Conservation (phyloP, 2,888 invertebrate species). For the Philonicus albiceps region DNA sequence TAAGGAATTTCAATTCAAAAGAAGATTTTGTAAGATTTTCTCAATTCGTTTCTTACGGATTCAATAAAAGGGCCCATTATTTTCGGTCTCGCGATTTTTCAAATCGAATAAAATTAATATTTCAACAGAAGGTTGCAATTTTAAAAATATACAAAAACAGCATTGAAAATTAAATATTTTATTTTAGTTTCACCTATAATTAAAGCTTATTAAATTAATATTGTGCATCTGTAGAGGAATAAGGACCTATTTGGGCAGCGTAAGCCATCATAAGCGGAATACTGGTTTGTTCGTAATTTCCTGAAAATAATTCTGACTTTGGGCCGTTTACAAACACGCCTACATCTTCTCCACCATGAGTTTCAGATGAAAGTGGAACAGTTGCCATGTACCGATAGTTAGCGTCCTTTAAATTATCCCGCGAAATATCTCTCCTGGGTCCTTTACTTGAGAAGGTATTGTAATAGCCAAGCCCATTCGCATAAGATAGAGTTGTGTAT, state of each 20-base stretch:
- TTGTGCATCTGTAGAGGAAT: background rate
- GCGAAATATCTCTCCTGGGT: conserved; percentile 52
- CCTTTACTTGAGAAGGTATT: conserved; percentile 52
- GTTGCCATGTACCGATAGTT: conserved; percentile 67
- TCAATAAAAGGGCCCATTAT: too few species aligned
- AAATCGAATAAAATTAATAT: too few species aligned
- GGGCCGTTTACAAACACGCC: conserved; percentile 78
- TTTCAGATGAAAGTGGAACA: conserved; percentile 70
- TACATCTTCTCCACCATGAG: conserved; percentile 82
- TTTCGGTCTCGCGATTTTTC: too few species aligned
- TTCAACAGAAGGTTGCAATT: too few species aligned
- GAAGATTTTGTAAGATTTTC: too few species aligned
- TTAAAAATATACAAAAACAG: background rate
- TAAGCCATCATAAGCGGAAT: conserved; percentile 78
- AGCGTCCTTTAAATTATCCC: conserved; percentile 52
- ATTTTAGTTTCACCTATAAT: background rate
- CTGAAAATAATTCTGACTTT: conserved; percentile 79
- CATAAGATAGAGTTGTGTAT: conserved; percentile 76
- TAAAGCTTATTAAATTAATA: background rate
- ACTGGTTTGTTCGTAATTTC: conserved; percentile 78
- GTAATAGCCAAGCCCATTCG: conserved; percentile 74
- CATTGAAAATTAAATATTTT: background rate
- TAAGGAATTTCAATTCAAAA: too few species aligned
- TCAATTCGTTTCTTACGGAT: too few species aligned
- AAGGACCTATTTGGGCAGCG: conserved; percentile 75